phyloP scores from a whole-genome alignment of 1,140 invertebrate species.

The Papilio helenus region DNA sequence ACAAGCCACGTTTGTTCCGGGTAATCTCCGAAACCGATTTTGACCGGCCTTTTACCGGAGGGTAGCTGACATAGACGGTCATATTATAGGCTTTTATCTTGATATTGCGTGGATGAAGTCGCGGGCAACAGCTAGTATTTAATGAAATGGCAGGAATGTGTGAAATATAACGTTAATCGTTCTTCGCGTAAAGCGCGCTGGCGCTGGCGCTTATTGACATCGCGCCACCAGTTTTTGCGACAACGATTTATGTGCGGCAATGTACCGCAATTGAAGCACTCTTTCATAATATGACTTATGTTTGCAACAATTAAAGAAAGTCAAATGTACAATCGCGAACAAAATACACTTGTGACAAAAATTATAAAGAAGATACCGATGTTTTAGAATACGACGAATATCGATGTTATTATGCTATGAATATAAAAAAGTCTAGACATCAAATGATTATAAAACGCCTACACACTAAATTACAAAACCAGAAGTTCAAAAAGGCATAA shows the following conservation, averaged over 20 bases:
- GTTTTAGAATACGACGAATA: too few species aligned
- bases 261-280: constrained; percentile 26
- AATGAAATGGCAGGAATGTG: constrained; percentile 10
- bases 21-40: too few species aligned
- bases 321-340: constrained; percentile 21
- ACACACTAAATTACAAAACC: neutral
- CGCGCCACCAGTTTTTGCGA: constrained; percentile 18
- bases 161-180: constrained; percentile 26
- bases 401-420: too few species aligned
- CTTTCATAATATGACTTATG: constrained; percentile 34
- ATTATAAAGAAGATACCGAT: neutral
- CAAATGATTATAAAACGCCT: neutral
- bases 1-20: too few species aligned
- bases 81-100: too few species aligned
- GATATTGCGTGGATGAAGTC: too few species aligned
- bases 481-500: neutral
- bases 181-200: constrained; percentile 6
- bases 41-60: too few species aligned
- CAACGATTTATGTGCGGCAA: neutral
- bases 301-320: constrained; percentile 37
- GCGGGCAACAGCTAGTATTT: too few species aligned
- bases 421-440: neutral
- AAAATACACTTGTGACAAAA: neutral
- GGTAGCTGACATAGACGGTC: too few species aligned
- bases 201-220: neutral